Percentiles rank a stretch among this genome's conserved stretches.
These are phyloP conservation scores for Isichthys henryi DNA, from an alignment of 2,113 vertebrate genomes.

Conservation along the genomic window DNA sequence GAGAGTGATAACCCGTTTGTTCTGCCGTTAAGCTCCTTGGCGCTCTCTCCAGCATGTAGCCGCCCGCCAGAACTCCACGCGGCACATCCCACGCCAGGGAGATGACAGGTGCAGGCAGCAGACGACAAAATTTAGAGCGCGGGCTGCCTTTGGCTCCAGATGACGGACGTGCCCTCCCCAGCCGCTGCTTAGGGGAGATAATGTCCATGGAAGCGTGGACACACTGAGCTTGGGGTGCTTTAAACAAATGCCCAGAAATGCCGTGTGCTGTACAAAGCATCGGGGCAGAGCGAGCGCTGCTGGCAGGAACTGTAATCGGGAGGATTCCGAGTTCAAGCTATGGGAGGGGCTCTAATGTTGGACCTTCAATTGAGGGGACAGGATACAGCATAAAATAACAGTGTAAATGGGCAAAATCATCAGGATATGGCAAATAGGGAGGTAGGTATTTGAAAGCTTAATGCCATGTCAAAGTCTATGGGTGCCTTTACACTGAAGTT, in stretches of 20 bases:
- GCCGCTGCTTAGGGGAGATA: not conserved
- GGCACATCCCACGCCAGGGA: not conserved
- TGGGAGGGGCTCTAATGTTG: not conserved
- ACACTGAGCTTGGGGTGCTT: not conserved
- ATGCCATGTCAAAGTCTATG: not conserved
- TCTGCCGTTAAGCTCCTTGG: not conserved
- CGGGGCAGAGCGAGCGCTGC: not conserved
- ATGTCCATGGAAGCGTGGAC: not conserved
- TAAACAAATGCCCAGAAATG: not conserved
- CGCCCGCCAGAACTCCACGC: not conserved
- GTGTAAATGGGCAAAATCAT: not conserved
- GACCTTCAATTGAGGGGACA: not conserved
- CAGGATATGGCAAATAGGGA: not conserved
- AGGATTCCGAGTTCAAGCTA: not conserved
- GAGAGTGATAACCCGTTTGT: not conserved
- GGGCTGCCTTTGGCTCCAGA: not conserved
- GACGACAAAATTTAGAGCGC: not conserved
- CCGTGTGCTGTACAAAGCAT: not conserved
- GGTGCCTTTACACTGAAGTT: not conserved
- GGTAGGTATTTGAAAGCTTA: not conserved
- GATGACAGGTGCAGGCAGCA: not conserved
- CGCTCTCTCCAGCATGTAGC: not conserved
- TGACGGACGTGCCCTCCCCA: not conserved
- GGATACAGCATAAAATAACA: not conserved
- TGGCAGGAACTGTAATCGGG: not conserved